Base-by-base conservation (phyloP, 2,113 vertebrate species). In the Todiramphus saurophagus region DNA sequence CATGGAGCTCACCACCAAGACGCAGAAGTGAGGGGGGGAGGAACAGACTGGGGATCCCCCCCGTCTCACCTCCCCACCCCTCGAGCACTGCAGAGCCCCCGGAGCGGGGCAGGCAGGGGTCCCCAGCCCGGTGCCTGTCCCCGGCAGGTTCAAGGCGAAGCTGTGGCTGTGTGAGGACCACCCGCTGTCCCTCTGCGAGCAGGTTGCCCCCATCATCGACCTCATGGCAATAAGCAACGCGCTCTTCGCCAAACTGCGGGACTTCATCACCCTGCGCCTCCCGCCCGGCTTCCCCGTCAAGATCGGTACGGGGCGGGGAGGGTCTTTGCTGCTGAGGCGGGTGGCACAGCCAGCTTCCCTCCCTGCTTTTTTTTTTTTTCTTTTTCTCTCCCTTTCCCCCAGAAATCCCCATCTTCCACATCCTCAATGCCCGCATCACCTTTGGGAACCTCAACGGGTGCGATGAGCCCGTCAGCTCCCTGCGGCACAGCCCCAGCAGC, bases 391-490 rank as follows among this genome's bases (percentile, higher is more conserved):
- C 21, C 24, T 67, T 23, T 25, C 66, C 82, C 35, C 33, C 98
- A 99, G 99, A 99, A 97, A 99, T 99, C 96, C 99, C 99, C 25
- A 98, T 99, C 95, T 99, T 99, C 97, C 99, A 99, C 97, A 99
- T 99, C 97, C 98, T 99, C 48, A 99, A 99, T 0, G 99, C 99
- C 58, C 99, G 99, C 92, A 99, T 99, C 98, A 99, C 99, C 89
- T 99, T 99, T 2, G 99, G 99, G 75, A 99, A 99, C 98, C 98
- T 99, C 96, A 99, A 99, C 1, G 99, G 99, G 97, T 99, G 99
- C 4, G 99, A 99, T 5, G 99, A 99, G 91, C 98, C 98, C 0
- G 97, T 98, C 60, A 98, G 98, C 2, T 98, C 98, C 2, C 98
- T 99, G 94, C 98, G 98, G 76, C 98, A 98, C 88, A 97, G 98